Evolutionary conservation across 2,888 invertebrate species (phyloP).

Genomic region (Drosophila longiperda): DNA sequence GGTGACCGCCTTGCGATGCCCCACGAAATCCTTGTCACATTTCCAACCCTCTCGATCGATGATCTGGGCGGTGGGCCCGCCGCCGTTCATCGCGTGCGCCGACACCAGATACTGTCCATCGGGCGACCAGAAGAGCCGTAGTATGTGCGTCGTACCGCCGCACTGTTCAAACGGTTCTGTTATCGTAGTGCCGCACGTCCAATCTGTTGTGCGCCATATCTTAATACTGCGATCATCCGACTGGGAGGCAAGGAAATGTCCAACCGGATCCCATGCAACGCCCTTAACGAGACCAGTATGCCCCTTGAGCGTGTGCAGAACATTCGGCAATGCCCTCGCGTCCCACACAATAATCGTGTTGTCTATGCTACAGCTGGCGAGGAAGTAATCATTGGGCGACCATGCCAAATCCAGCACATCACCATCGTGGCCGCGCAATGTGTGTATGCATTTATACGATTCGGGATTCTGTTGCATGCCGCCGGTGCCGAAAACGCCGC

Average conservation of each 20-base stretch:
- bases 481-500: conserved; percentile 87
- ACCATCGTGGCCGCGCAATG: conserved; percentile 95
- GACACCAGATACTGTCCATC: conserved; percentile 98
- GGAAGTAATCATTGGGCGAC: conserved; percentile 97
- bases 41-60: conserved; percentile 97
- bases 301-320: conserved; percentile 93
- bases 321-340: conserved; percentile 93
- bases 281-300: conserved; percentile 98
- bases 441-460: conserved; percentile 95
- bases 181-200: conserved; percentile 94
- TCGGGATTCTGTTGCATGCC: conserved; percentile 93
- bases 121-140: conserved; percentile 98
- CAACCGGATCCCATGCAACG: conserved; percentile 98
- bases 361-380: conserved; percentile 98
- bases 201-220: conserved; percentile 98
- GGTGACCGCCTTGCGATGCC: conserved; percentile 98
- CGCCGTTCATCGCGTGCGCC: conserved; percentile 99
- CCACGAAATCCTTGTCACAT: conserved; percentile 98
- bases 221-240: conserved; percentile 97
- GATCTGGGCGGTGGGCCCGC: conserved; percentile 98
- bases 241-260: conserved; percentile 98
- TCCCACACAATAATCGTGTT: conserved; percentile 99
- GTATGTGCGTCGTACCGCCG: conserved; percentile 95
- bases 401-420: conserved; percentile 98
- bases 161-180: conserved; percentile 95